A percentile compares a stretch with the other conserved stretches of the same genome.
phyloP scores from a whole-genome alignment of 2,888 invertebrate species.

The Heliconius cydno region DNA sequence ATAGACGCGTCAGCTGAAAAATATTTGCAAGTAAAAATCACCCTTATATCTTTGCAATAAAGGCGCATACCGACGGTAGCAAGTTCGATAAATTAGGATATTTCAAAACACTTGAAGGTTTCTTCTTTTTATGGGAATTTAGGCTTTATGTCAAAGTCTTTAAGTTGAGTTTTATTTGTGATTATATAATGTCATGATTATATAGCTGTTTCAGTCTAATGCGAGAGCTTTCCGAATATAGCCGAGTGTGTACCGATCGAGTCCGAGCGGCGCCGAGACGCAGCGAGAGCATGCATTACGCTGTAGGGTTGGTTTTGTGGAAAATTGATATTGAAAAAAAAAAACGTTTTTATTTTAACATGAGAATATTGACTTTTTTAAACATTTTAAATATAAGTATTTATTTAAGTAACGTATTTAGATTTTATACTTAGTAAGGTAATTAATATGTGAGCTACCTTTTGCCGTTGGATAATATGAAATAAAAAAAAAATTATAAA shows the following conservation, averaged over 20 bases:
- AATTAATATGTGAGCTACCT: background rate
- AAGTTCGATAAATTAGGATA: conserved; percentile 74
- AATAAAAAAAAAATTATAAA: background rate
- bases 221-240: conserved; percentile 75
- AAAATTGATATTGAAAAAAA: conserved; percentile 51
- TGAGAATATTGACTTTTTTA: background rate
- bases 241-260: conserved; percentile 81
- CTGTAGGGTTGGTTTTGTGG: conserved; percentile 70
- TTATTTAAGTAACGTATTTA: too few relatives aligned
- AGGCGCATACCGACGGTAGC: conserved; percentile 54
- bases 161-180: conserved; percentile 54
- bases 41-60: conserved; percentile 53
- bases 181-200: conserved; percentile 67
- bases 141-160: conserved; percentile 45
- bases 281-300: conserved; percentile 79
- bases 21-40: conserved; percentile 52
- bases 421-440: too few relatives aligned
- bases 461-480: background rate
- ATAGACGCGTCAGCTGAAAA: conserved; percentile 80
- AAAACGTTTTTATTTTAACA: background rate
- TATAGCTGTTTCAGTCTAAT: conserved; percentile 62
- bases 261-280: conserved; percentile 80
- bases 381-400: background rate
- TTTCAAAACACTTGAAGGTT: conserved; percentile 73
- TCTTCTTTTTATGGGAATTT: conserved; percentile 47